A percentile compares a stretch with the other conserved stretches of the same genome.
phyloP scores from a whole-genome alignment of 2,888 invertebrate genomes.

The Caenorhabditis sp. region DNA sequence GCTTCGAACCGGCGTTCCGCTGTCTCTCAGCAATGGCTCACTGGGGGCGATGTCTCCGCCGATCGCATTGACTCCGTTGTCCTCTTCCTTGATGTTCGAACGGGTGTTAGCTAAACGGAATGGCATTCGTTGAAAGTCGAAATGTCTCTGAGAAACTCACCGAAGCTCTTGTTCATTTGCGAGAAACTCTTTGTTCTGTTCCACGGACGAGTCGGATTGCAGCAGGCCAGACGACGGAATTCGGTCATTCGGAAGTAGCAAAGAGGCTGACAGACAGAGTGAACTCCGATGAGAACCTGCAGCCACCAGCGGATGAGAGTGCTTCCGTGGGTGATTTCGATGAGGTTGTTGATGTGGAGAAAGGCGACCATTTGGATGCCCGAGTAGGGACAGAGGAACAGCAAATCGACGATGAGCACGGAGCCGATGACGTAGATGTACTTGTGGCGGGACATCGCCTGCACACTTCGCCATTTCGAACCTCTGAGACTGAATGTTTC shows the following conservation, averaged over 20 bases:
- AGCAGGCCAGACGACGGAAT: conserved; percentile 82
- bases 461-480: conserved; percentile 67
- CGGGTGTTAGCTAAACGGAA: conserved; percentile 67
- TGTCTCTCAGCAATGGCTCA: conserved; percentile 53
- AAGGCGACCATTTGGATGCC: conserved; percentile 79
- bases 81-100: conserved; percentile 64
- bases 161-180: conserved; percentile 77
- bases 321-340: conserved; percentile 70
- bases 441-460: conserved; percentile 81
- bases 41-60: conserved; percentile 27
- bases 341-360: conserved; percentile 78
- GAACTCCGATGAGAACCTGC: conserved; percentile 82
- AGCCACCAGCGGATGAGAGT: conserved; percentile 80
- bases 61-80: conserved; percentile 45
- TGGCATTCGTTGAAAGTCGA: background rate
- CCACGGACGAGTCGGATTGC: conserved; percentile 69
- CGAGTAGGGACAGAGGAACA: conserved; percentile 82
- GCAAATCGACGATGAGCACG: conserved; percentile 80
- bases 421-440: conserved; percentile 83
- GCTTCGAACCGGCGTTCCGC: background rate
- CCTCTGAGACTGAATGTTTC: conserved; percentile 30
- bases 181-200: conserved; percentile 78
- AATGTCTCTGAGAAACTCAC: conserved; percentile 41
- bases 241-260: conserved; percentile 83
- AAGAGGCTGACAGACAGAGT: conserved; percentile 82